phyloP scores from a whole-genome alignment of 2,888 invertebrate genomes.

The Drosophila paramelanica region DNA sequence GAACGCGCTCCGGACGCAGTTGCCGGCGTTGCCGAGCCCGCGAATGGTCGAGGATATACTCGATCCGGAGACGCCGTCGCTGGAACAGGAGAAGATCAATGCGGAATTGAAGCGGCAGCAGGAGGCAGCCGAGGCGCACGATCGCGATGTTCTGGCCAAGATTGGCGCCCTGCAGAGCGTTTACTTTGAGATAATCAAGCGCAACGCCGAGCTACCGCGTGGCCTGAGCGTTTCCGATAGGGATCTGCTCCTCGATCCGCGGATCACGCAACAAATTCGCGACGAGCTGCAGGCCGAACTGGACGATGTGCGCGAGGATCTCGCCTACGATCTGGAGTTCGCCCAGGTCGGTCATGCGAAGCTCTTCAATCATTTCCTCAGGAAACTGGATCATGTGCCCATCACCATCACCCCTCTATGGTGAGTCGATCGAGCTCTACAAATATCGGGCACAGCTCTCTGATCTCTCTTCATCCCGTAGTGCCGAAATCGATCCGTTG shows the following conservation, averaged over 20 bases:
- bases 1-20: not conserved
- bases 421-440: constrained; percentile 73
- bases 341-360: constrained; percentile 88
- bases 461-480: constrained; percentile 3
- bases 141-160: constrained; percentile 86
- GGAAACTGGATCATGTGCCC: constrained; percentile 88
- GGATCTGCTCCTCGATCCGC: constrained; percentile 88
- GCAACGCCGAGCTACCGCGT: constrained; percentile 87
- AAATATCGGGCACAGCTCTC: not conserved
- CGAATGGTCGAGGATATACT: constrained; percentile 69
- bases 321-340: constrained; percentile 90
- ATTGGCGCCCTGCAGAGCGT: constrained; percentile 87
- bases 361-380: constrained; percentile 88
- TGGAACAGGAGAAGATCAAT: constrained; percentile 89
- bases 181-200: constrained; percentile 86
- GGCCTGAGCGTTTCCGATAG: constrained; percentile 87
- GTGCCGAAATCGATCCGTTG: constrained; percentile 84
- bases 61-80: constrained; percentile 77
- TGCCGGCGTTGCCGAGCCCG: constrained; percentile 39
- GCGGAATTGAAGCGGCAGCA: constrained; percentile 86
- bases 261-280: constrained; percentile 88
- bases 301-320: constrained; percentile 88
- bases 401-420: constrained; percentile 87
- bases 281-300: constrained; percentile 87
- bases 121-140: constrained; percentile 86